A percentile compares a stretch with the other conserved stretches of the same genome.
phyloP scores from a whole-genome alignment of 37 sponge, comb jelly and placozoan genomes.

The Eunapius fragilis region DNA sequence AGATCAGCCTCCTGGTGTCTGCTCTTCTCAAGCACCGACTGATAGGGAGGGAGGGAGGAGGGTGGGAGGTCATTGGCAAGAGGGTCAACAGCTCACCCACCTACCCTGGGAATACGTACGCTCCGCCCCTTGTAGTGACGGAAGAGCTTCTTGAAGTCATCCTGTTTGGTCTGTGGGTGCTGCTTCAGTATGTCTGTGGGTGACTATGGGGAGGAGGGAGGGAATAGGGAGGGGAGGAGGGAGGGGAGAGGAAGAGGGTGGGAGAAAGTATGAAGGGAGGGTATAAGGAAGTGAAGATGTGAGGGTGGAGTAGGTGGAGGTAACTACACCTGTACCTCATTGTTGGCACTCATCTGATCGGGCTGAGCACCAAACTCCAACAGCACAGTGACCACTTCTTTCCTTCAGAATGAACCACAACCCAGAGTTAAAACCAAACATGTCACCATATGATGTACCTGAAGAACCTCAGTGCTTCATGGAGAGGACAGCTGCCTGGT shows the following conservation, averaged over 20 bases:
- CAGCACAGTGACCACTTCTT: conserved; percentile 62
- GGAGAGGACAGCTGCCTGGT: conserved; percentile 67
- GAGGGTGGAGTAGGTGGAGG: no score
- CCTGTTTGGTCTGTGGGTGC: no score
- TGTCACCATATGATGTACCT: conserved; percentile 20
- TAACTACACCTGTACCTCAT: conserved; percentile 41
- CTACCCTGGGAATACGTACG: no score
- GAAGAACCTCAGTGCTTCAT: conserved; percentile 79
- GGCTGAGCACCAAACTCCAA: conserved; percentile 80
- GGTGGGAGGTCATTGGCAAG: no score
- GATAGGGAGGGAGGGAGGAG: no score
- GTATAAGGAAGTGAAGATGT: no score
- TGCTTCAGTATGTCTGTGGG: conserved; percentile 36
- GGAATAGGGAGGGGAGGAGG: no score
- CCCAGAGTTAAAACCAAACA: not conserved
- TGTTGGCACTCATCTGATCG: conserved; percentile 28
- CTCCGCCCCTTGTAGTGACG: no score
- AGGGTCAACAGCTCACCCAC: no score
- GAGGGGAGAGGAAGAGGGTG: not conserved
- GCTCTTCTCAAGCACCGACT: not conserved
- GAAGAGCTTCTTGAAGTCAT: no score
- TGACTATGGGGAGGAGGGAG: conserved; percentile 1
- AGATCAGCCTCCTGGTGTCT: not conserved
- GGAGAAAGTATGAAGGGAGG: conserved; percentile 6
- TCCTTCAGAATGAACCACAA: conserved; percentile 29